Evolutionary conservation across 1,140 invertebrate genomes (phyloP).

Genomic region (Camponotus pennsylvanicus): DNA sequence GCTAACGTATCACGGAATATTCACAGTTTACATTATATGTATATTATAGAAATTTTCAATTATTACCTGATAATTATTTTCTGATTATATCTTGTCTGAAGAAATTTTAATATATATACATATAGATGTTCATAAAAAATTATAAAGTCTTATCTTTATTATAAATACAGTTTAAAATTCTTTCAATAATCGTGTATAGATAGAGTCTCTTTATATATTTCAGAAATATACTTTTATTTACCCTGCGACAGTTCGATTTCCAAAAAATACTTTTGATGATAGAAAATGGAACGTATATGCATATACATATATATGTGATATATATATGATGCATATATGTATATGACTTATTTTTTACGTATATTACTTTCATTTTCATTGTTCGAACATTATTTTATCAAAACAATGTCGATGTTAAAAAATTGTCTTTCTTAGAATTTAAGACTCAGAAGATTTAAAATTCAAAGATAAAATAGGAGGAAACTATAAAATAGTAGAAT

Average conservation of each 20-base stretch:
- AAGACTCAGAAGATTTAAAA: conserved; percentile 9
- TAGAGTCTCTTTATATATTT: not conserved
- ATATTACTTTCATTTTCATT: conserved; percentile 39
- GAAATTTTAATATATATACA: not conserved
- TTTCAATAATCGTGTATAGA: not conserved
- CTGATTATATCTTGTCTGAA: not conserved
- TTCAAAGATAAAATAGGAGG: not conserved
- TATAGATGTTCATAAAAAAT: not conserved
- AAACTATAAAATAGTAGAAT: conserved; percentile 3
- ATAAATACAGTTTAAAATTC: conserved; percentile 1
- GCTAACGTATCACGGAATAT: not conserved
- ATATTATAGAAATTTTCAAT: not conserved
- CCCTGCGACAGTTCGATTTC: conserved; percentile 32
- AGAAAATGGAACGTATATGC: conserved; percentile 52
- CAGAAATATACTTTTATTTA: conserved; percentile 24
- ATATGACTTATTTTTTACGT: conserved; percentile 47
- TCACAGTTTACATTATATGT: not conserved
- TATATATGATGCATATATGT: not conserved
- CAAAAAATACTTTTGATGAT: conserved; percentile 21
- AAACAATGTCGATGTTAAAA: not conserved
- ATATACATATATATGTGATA: no score
- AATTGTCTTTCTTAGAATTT: not conserved
- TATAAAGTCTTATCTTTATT: conserved; percentile 6
- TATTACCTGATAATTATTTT: not conserved
- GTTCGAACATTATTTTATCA: conserved; percentile 6